A percentile compares a stretch with the other conserved stretches of the same genome.
Evolutionary conservation across 2,888 invertebrate species (phyloP).

Genomic region (Lasioglossum vierecki): DNA sequence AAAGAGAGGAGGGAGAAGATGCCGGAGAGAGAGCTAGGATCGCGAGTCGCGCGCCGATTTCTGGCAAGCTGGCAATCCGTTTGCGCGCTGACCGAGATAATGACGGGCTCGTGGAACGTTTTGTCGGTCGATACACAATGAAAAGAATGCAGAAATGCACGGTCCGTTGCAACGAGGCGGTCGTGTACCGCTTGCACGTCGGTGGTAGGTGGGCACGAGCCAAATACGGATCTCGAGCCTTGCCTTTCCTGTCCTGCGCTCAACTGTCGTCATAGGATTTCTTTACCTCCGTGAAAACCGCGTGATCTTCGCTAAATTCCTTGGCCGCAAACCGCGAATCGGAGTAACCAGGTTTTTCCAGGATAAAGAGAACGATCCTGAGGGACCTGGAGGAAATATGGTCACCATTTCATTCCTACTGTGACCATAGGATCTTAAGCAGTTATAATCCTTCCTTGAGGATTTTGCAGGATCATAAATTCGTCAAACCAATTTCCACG

Average conservation of each 20-base stretch:
- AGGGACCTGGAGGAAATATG: no score
- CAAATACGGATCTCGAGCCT: slow-evolving; percentile 64
- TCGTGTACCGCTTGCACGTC: slow-evolving; percentile 4
- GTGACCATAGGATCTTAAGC: no score
- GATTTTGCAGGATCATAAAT: no score
- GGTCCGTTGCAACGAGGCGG: slow-evolving; percentile 34
- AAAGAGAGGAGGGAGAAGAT: no score
- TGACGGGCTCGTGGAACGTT: slow-evolving; percentile 41
- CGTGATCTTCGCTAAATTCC: neutral
- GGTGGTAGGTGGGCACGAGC: slow-evolving; percentile 66
- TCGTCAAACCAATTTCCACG: no score
- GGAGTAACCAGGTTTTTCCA: no score
- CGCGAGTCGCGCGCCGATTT: slow-evolving; percentile 33
- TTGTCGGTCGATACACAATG: slow-evolving; percentile 34
- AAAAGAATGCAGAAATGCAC: slow-evolving; percentile 41
- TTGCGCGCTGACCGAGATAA: slow-evolving; percentile 56
- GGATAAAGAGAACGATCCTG: no score
- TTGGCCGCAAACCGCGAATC: neutral
- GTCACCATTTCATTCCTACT: no score
- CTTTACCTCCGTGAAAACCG: neutral
- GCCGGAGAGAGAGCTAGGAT: slow-evolving; percentile 1
- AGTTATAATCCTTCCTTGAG: no score
- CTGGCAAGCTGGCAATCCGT: slow-evolving; percentile 44
- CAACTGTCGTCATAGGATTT: neutral
- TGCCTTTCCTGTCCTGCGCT: neutral